phyloP scores from a whole-genome alignment of 2,113 vertebrate species.

The Pseudorhombus dupliciocellatus region DNA sequence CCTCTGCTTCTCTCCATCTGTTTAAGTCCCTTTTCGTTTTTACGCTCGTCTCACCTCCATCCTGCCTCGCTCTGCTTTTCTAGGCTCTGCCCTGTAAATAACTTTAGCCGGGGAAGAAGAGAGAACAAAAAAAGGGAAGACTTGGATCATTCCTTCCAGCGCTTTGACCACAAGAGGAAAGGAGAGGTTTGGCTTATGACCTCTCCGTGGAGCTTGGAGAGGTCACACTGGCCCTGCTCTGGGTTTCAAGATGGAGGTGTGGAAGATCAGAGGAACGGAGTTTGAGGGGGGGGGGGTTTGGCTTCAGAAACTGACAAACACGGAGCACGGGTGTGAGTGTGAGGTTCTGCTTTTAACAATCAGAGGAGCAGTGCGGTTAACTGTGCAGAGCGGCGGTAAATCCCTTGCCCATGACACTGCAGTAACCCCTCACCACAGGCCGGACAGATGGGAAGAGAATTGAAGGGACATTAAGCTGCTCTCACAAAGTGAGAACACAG shows the following conservation, averaged over 20 bases:
- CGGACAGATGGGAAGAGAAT: constrained; percentile 39
- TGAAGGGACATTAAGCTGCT: constrained; percentile 13
- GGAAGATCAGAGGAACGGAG: constrained; percentile 21
- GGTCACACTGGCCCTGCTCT: constrained; percentile 28
- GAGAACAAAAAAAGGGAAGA: constrained; percentile 30
- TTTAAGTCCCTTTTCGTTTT: constrained; percentile 60
- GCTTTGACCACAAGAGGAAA: constrained; percentile 57
- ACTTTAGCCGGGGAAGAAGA: constrained; percentile 47
- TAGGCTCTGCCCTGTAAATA: constrained; percentile 56
- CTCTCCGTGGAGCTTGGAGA: constrained; percentile 36
- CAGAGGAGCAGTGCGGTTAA: constrained; percentile 54
- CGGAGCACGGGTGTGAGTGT: constrained; percentile 12
- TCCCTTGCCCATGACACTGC: constrained; percentile 22
- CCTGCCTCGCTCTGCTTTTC: constrained; percentile 25
- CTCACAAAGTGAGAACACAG: not conserved
- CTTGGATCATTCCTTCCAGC: constrained; percentile 54
- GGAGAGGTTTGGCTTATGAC: constrained; percentile 59
- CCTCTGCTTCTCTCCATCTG: constrained; percentile 56
- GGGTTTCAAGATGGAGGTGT: constrained; percentile 38
- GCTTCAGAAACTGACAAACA: constrained; percentile 10
- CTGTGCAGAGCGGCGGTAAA: constrained; percentile 49
- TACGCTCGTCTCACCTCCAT: constrained; percentile 42
- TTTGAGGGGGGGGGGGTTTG: constrained; percentile 17
- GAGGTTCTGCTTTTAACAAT: constrained; percentile 51
- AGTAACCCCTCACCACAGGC: constrained; percentile 39